Evolutionary conservation across 2,113 vertebrate genomes (phyloP).

Genomic region (Phaethon lepturus): DNA sequence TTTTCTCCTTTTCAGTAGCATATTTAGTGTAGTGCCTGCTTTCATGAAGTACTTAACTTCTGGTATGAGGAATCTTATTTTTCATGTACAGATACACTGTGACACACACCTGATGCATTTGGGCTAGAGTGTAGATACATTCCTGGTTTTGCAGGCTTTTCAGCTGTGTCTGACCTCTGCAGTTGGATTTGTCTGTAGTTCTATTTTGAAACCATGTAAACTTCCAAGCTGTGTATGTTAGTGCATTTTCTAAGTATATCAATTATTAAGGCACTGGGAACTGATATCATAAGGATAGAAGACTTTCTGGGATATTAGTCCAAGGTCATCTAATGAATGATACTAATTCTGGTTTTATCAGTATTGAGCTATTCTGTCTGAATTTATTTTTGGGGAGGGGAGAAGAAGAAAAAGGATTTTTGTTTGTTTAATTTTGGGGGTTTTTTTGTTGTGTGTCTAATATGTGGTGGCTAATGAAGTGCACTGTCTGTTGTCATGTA

Average conservation of each 20-base stretch:
- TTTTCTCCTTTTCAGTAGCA: not conserved
- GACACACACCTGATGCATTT: not conserved
- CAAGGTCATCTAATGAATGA: not conserved
- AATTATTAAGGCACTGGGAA: not conserved
- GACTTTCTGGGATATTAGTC: rapidly evolving
- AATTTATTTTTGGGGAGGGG: not conserved
- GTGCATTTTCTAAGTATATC: not conserved
- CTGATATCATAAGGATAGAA: not conserved
- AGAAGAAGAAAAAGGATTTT: not conserved
- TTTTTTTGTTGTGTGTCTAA: not conserved
- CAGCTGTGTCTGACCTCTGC: rapidly evolving
- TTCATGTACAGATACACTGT: not conserved
- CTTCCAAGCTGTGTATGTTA: not conserved
- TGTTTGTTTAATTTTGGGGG: too few species aligned
- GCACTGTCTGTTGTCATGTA: not conserved
- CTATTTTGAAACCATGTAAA: not conserved
- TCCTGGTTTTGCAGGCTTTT: not conserved
- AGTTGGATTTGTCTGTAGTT: not conserved
- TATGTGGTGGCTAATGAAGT: not conserved
- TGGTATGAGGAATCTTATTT: not conserved
- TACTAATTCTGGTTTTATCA: not conserved
- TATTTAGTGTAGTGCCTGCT: not conserved
- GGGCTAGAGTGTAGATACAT: not conserved
- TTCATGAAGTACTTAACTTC: not conserved
- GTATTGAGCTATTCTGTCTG: not conserved